Base-by-base conservation (phyloP, 2,113 vertebrate genomes). In the Pituophis catenifer region DNA sequence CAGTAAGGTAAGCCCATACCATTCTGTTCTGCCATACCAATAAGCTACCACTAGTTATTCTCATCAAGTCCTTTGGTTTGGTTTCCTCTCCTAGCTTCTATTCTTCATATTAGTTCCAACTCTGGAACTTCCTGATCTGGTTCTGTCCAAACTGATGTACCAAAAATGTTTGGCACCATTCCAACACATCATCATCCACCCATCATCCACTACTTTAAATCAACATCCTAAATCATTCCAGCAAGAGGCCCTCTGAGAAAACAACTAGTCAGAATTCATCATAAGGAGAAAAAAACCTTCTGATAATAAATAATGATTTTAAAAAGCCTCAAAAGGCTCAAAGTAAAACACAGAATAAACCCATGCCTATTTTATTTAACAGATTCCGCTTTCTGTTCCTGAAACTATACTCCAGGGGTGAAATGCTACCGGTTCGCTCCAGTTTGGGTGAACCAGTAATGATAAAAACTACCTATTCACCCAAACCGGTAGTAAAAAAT, bases 361-460 rank as follows among this genome's bases (percentile, higher is more conserved):
- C 3, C 86, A 90, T 94, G 54, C 2, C 5, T 90, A 0, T 17
- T 95, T 15, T 89, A 8, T 87, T 94, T 94, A 70, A 75, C 17
- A 75, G 4, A 62, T 95, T 55, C 93, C 62, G 21, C n/a, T 96
- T 94, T 95, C 86, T 59, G 38, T 92, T 96, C 92, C 48, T 91
- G 93, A 95, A 90, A 94, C 94, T 87, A 0, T 95, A 44, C 95
- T 33, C 50, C 48, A 50, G 48, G 48, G 6, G 48, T 50, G 48
- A 50, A 50, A 50, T 50, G 48, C 48, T 50, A 50, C 48, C 48
- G 6, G 48, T 50, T 50, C 5, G 48, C 48, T 50, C 48, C 48
- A 7, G 48, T 50, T 50, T 50, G 48, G 48, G 48, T 50, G 48
- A 50, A 50, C 48, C 48, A 50, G 6, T 7, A 50, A 4, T 50